These are phyloP conservation scores for Genyomyrus donnyi DNA, from an alignment of 2,113 vertebrate genomes.

Conservation along the genomic window DNA sequence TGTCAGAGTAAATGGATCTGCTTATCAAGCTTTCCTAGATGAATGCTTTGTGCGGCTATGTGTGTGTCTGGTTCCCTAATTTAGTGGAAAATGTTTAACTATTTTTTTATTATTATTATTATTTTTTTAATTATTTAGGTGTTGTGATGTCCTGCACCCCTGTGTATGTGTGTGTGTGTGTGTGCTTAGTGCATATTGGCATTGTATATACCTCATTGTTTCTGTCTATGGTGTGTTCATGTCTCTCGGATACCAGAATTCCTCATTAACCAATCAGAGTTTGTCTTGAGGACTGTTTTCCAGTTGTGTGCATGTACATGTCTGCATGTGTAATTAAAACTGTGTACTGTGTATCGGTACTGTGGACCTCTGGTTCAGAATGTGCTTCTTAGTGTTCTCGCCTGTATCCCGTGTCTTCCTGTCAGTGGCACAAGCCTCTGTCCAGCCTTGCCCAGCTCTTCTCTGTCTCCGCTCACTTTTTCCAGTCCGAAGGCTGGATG, in stretches of 20 bases:
- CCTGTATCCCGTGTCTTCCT: slow-evolving; percentile 18
- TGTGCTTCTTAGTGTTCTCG: background rate
- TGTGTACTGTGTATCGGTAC: background rate
- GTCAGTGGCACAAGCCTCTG: slow-evolving; percentile 14
- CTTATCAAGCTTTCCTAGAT: background rate
- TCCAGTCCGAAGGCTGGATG: slow-evolving; percentile 49
- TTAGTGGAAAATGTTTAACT: background rate
- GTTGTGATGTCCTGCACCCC: background rate
- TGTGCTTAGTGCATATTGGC: background rate
- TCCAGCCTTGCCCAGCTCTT: slow-evolving; percentile 32
- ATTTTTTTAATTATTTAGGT: background rate
- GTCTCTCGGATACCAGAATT: slow-evolving; percentile 24
- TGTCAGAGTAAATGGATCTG: background rate
- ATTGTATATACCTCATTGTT: background rate
- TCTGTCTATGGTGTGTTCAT: background rate
- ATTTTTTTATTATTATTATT: background rate
- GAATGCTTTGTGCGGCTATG: background rate
- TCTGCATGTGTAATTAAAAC: slow-evolving; percentile 4
- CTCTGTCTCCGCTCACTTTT: slow-evolving; percentile 49
- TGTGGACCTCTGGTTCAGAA: background rate
- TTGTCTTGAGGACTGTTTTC: background rate
- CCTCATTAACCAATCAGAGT: background rate
- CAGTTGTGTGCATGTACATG: slow-evolving; percentile 14
- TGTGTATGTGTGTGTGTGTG: background rate
- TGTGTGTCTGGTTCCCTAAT: slow-evolving; percentile 17